A percentile compares a stretch with the other conserved stretches of the same genome.
Conservation (phyloP, 2,797 vertebrate genomes). For the Orestias chungarensis region DNA sequence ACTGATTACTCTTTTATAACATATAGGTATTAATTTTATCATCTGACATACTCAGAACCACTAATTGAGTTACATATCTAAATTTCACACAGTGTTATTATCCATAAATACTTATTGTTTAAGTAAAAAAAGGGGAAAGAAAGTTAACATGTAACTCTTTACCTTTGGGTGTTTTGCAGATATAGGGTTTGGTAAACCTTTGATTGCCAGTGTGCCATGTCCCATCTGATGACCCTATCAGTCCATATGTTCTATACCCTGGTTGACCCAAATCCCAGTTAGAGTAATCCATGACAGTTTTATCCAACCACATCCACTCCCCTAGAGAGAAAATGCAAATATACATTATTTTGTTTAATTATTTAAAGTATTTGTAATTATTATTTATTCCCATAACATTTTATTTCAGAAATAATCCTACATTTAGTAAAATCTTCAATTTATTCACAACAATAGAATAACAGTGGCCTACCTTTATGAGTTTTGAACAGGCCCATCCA, state of each 20-base stretch:
- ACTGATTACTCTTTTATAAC: no score
- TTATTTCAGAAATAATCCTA: no score
- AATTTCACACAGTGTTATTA: no score
- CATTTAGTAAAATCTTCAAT: no score
- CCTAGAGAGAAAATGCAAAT: conserved; percentile 24
- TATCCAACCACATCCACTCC: conserved; percentile 49
- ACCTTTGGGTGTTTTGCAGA: conserved; percentile 65
- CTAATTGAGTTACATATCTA: no score
- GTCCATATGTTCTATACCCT: rapidly evolving
- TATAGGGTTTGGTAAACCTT: not conserved
- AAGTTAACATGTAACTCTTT: not conserved
- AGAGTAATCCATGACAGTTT: conserved; percentile 31
- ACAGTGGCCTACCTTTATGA: not conserved
- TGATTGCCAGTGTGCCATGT: rapidly evolving
- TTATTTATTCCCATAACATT: no score
- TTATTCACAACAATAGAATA: no score
- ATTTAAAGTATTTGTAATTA: not conserved
- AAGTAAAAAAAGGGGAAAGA: not conserved
- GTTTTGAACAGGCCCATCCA: not conserved
- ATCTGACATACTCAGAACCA: no score
- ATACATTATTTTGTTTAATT: not conserved
- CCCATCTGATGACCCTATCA: conserved; percentile 10
- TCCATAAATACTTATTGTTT: no score
- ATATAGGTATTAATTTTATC: no score
- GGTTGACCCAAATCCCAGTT: conserved; percentile 22